Percentiles rank a stretch among this genome's conserved stretches.
Evolutionary conservation across 2,888 invertebrate genomes (phyloP).

Genomic region (Melanostoma mellinum): DNA sequence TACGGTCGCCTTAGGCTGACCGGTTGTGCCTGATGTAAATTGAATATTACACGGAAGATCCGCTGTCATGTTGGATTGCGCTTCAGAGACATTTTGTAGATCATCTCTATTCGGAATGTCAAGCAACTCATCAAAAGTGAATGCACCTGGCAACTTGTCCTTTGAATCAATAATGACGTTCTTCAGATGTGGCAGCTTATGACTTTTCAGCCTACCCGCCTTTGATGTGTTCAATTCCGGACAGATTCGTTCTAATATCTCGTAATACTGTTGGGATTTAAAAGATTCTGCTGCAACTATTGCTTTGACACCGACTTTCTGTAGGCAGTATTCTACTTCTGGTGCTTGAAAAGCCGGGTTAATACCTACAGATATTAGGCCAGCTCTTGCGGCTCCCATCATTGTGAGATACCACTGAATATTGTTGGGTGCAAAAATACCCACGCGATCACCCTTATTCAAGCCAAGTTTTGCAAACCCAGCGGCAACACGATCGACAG

Average conservation of each 20-base stretch:
- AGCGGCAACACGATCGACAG: constrained; percentile 85
- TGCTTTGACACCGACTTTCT: constrained; percentile 86
- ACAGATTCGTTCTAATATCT: constrained; percentile 83
- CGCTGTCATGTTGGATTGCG: constrained; percentile 84
- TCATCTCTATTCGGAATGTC: constrained; percentile 74
- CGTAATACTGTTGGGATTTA: constrained; percentile 86
- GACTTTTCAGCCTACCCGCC: constrained; percentile 81
- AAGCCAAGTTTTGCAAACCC: constrained; percentile 87
- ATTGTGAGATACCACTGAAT: constrained; percentile 88
- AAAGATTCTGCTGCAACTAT: constrained; percentile 85
- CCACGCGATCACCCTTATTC: constrained; percentile 87
- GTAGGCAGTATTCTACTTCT: constrained; percentile 87
- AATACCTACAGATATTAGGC: constrained; percentile 87
- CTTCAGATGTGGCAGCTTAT: constrained; percentile 82
- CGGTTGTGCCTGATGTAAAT: constrained; percentile 91
- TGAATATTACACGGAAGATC: constrained; percentile 88
- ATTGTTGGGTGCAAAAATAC: constrained; percentile 89
- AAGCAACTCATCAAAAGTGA: constrained; percentile 80
- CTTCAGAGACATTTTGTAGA: constrained; percentile 32
- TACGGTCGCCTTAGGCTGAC: constrained; percentile 87
- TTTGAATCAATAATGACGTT: constrained; percentile 83
- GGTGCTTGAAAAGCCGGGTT: constrained; percentile 87
- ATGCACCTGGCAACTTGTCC: constrained; percentile 81
- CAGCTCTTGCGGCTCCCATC: constrained; percentile 87
- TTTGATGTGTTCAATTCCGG: constrained; percentile 82